A percentile compares a stretch with the other conserved stretches of the same genome.
Conservation (phyloP, 2,888 invertebrate genomes). For the Tridacna crocea region DNA sequence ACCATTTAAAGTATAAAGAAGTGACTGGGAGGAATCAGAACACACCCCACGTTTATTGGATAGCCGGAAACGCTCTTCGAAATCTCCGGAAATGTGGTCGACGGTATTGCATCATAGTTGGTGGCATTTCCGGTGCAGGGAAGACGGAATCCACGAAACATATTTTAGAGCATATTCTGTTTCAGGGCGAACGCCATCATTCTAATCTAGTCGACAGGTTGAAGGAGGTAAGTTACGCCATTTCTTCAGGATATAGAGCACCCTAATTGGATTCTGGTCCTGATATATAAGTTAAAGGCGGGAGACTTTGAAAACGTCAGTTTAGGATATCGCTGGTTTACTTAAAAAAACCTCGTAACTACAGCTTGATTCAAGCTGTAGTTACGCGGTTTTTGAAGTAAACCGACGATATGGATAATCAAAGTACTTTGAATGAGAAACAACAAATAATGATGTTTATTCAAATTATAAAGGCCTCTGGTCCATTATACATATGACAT, state of each 20-base stretch:
- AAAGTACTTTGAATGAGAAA: neutral
- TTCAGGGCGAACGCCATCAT: conserved; percentile 48
- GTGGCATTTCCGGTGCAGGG: conserved; percentile 77
- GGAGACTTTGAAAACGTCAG: neutral
- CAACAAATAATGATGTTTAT: neutral
- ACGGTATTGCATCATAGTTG: conserved; percentile 74
- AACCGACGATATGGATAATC: neutral
- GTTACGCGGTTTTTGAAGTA: too few species aligned
- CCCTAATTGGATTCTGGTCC: too few species aligned
- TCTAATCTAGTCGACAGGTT: conserved; percentile 70
- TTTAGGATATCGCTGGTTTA: too few species aligned
- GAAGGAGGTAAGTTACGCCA: conserved; percentile 58
- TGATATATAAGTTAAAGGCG: neutral
- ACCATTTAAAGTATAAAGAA: conserved; percentile 6
- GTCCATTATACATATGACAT: too few species aligned
- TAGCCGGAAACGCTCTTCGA: conserved; percentile 22
- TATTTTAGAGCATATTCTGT: conserved; percentile 74
- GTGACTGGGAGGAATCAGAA: conserved; percentile 4
- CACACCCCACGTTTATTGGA: conserved; percentile 27
- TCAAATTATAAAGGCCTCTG: too few species aligned
- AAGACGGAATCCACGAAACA: conserved; percentile 78
- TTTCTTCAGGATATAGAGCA: neutral
- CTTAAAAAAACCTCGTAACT: too few species aligned
- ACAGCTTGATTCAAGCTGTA: too few species aligned
- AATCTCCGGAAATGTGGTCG: conserved; percentile 25